These are phyloP conservation scores for Liasis olivaceus DNA, from an alignment of 2,797 vertebrate species.

Conservation along the genomic window DNA sequence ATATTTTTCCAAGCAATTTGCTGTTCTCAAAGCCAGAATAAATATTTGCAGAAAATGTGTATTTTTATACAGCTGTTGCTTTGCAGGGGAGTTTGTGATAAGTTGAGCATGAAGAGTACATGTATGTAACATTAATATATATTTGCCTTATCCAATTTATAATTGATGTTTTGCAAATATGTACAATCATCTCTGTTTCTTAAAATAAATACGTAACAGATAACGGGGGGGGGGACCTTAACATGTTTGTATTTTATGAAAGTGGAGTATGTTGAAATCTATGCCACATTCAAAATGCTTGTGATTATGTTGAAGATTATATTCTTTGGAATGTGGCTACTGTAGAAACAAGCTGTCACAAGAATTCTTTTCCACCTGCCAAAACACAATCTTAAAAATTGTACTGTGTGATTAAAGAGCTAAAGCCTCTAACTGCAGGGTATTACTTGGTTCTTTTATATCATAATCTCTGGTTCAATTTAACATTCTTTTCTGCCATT, in stretches of 20 bases:
- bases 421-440: constrained; percentile 25
- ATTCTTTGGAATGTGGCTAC: constrained; percentile 23
- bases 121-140: neutral
- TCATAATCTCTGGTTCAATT: constrained; percentile 17
- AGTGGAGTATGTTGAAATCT: neutral
- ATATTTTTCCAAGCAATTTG: neutral
- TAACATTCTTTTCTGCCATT: neutral
- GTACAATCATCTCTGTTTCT: neutral
- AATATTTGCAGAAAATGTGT: neutral
- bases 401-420: constrained; percentile 19
- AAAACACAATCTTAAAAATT: constrained; percentile 37
- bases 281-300: neutral
- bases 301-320: constrained; percentile 28
- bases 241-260: neutral
- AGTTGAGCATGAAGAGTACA: neutral
- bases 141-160: neutral
- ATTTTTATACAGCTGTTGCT: neutral
- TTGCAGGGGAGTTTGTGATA: neutral
- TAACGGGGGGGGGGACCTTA: neutral
- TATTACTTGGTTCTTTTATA: constrained; percentile 25
- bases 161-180: neutral
- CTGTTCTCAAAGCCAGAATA: neutral
- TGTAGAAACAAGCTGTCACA: constrained; percentile 17
- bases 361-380: constrained; percentile 22
- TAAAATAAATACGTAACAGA: neutral